Base-by-base conservation (phyloP, 2,888 invertebrate species). In the Atrina japonica region DNA sequence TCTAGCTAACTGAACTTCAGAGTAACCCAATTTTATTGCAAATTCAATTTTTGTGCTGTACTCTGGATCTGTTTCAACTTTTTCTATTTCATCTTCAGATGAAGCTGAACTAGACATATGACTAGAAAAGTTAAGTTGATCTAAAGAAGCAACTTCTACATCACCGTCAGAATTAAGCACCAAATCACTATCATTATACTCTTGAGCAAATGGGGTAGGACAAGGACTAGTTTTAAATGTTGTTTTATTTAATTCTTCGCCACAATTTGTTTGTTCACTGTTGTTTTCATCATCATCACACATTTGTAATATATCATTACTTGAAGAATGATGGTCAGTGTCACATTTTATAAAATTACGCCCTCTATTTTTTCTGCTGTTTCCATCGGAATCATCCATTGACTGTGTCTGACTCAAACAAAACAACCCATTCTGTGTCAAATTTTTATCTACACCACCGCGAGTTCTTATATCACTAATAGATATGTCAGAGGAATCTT, bases 21-120 rank as follows among this genome's bases (percentile, higher is more conserved):
- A 95, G 91, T 97, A 98, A 49, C 98, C 98, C 77, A 98, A 92
- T 91, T 97, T 97, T 65, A 97, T 92, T 0, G 96, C 97, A 89
- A 97, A 97, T 91, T 97, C 97, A 75, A 97, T 94, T 86, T 95
- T 93, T 59, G 93, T 93, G 83, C 92, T 92, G 84, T 84, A 86
- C 3, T 79, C 77, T 1, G 77, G 69, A 55, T 77, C 75, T 14
- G 70, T 74, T 21, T 70, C 70, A 18, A 78, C 70, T 41, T 64
- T 70, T 2, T 70, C 66, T n/a, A 75, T 56, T n/a, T 75, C 71
- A 14, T 75, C 75, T n/a, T 80, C 78, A 2, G 53, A 50, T 45
- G 59, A 59, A 35, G 53, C 23, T 25, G 11, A 16, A 29, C 41
- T 18, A 11, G 68, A 68, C 7, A 35, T 61, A 25, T 55, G 73